Evolutionary conservation across 1,140 invertebrate genomes (phyloP), one percentile per base, ranked within the genome.

Genomic region (Danaus melanippus): DNA sequence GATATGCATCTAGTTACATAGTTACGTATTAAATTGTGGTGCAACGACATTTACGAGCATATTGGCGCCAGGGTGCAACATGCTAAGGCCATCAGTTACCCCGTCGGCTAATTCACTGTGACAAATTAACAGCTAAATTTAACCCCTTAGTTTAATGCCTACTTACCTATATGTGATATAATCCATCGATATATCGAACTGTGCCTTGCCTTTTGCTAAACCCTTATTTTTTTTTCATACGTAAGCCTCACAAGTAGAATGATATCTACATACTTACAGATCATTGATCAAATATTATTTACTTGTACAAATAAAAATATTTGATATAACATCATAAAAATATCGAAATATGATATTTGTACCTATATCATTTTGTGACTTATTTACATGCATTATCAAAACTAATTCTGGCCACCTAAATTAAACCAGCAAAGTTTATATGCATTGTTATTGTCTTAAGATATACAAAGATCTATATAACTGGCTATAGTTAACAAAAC

Each of bases 61-160:
- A 85, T 85, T 85, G 81, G 79, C 76, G 72, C 63, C 71, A 73
- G 79, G 81, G 82, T 81, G 79, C 79, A 81, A 82, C 79, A 84
- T 81, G 81, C 76, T 77, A 81, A 71, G 69, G 71, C 78, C 78
- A 85, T 85, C 79, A 80, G 69, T 85, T 83, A 85, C 79, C 76
- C 74, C 76, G 73, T 71, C 77, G 72, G 77, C 82, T 85, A 85
- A 85, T 85, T 85, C 82, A 83, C 78, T 76, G 82, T 85, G 79
- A 85, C 82, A 85, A 82, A 85, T 85, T 85, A 85, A 81, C 81
- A 82, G 69, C 69, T 80, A 76, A 83, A 83, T 79, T 80, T 72
- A 67, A 71, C 62, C 66, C 64, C 65, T 62, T 60, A 55, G 56
- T 65, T 52, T 55, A 60, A 56, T 66, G 53, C 57, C 53, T 64